Base-by-base conservation (phyloP, 2,888 invertebrate species). In the Tenthredo notha region DNA sequence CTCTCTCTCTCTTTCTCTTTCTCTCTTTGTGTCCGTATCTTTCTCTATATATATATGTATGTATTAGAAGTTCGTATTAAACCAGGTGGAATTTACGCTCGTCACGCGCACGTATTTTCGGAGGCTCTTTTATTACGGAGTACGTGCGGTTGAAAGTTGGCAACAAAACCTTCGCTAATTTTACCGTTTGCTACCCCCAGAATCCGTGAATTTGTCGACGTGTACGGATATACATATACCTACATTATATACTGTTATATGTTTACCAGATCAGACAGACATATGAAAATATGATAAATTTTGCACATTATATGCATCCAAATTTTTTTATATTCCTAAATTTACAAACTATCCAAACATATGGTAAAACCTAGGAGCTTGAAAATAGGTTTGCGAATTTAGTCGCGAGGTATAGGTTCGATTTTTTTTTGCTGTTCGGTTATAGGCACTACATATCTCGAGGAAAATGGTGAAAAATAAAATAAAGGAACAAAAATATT, bases 101-200 rank as follows among this genome's bases (percentile, higher is more conserved):
- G 58, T 80, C 80, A 80, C 80, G 80, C 61, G 58, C 80, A 80
- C 58, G 80, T 80, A 61, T 80, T 80, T 80, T 80, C 21, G 21
- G 61, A 40, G 37, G 78, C 78, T 78, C 80, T 80, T 80, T 80
- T 80, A 80, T 80, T 80, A 80, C 80, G 61, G 18, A 18, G 47
- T 77, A 77, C 77, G 77, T 77, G 77, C 77, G 77, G 77, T 77
- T 77, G 50, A 77, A 77, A 77, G 77, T 77, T 77, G 77, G 77
- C 50, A 85, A 83, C 43, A 75, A 85, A 83, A 58, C 82, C 82
- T 82, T 82, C 82, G 70, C 85, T 47, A 82, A 50, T 61, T 85
- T 61, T 54, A 74, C 43, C 33, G 47, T 72, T 84, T 74, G 74
- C 74, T 43, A 33, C 33, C 58, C 58, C 61, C 67, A 67, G 74